Base-by-base conservation (phyloP, 2,888 invertebrate species). In the Phymatocera aterrima region DNA sequence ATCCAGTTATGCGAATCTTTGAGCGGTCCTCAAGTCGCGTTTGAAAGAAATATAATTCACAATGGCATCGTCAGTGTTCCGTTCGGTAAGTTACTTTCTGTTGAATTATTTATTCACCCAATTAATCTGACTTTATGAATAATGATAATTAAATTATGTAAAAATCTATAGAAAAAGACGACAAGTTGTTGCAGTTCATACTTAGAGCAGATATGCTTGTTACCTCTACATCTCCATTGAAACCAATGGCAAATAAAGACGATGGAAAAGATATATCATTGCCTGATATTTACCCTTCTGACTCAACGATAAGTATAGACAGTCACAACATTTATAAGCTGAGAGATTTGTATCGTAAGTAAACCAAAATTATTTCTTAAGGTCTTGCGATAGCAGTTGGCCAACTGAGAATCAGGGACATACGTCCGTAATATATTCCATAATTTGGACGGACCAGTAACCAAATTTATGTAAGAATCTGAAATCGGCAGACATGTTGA, bases 201-300 rank as follows among this genome's bases (percentile, higher is more conserved):
- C 91, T 95, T 51, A 91, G 91, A 37, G 94, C 94, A 8, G 94
- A 96, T 82, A 92, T 94, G 24, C 91, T 96, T 80, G 89, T 97
- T 46, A 93, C 95, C 15, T 93, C 95, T 24, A 91, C 91, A 60
- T 92, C 92, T 77, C 93, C 95, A 3, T 89, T 97, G 28, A 91
- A 92, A 75, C 92, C 94, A 3, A 88, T 92, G 87, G 91, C 91
- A 12, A 86, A 88, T 37, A 85, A 88, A 82, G 83, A 87, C 18
- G 89, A 90, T 15, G 90, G 92, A 8, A 92, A 92, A 24, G 91
- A 91, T 80, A 87, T 92, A 46, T 88, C 92, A 75, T 89, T 97
- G 57, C 96, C 97, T 6, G 92, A 95, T 87, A 91, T 98, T 80
- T 92, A 93, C 89, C 98, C 98, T 1, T 90, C 97, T 18, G 94